Evolutionary conservation across 2,113 vertebrate genomes (phyloP).

Genomic region (Dermatemys mawii): DNA sequence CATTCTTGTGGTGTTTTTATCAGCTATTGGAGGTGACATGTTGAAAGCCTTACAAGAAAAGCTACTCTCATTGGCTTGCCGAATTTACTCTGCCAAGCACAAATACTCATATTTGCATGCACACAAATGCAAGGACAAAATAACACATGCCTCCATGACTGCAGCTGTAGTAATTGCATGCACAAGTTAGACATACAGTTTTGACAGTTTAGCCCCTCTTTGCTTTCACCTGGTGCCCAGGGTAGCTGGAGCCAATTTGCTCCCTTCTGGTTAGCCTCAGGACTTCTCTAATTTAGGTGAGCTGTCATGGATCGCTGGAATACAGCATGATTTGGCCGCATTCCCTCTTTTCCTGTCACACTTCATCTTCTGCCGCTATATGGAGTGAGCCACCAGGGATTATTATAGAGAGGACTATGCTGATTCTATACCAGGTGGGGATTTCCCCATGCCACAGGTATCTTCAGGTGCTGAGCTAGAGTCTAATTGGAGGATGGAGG

Average conservation of each 20-base stretch:
- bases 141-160: neutral
- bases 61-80: accelerated
- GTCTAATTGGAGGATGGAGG: neutral
- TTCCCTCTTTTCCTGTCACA: neutral
- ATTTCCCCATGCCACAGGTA: neutral
- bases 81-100: neutral
- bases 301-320: neutral
- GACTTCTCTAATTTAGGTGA: neutral
- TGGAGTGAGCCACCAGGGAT: neutral
- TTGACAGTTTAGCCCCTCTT: neutral
- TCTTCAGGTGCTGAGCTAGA: neutral
- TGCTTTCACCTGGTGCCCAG: neutral
- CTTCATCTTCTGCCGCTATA: neutral
- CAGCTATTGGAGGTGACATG: neutral
- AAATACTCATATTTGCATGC: neutral
- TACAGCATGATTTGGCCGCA: neutral
- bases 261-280: neutral
- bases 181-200: neutral
- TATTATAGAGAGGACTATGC: neutral
- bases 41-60: neutral
- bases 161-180: neutral
- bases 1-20: neutral
- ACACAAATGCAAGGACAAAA: neutral
- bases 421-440: neutral
- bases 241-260: neutral